Base-by-base conservation (phyloP, 2,797 vertebrate genomes). In the Galago senegalensis region DNA sequence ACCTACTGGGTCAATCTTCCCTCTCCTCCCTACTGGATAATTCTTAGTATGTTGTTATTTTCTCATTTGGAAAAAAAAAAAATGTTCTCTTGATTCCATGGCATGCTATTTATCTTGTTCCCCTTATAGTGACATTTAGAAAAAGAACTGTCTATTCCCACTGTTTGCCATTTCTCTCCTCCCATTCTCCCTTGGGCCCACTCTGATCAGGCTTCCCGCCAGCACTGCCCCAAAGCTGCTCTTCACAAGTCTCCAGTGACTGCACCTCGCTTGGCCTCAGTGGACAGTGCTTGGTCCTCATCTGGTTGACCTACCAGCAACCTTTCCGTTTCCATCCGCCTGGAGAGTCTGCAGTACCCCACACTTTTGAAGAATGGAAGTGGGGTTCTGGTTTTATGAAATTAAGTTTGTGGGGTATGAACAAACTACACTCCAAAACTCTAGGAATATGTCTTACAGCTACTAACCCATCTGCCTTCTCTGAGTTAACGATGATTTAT, bases 361-460 rank as follows among this genome's bases (percentile, higher is more conserved):
- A 16, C 18, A 17, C 76, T 91, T 87, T 91, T 63, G 27, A 87
- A 92, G 67, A 76, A 31, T 29, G 29, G 63, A 85, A 56, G 21
- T 23, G 58, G 67, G 49, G 29, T 63, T 69, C 84, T 65, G 69
- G 63, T 53, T 83, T 89, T 79, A 46, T 46, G 70, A 91, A 87
- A 75, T 91, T 69, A 86, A 89, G 80, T 67, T 53, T 84, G n/a
- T 87, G 61, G 61, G 37, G 23, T 46, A 63, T 29, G 49, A 95
- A 49, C 46, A 93, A 85, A 34, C 61, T 53, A 16, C 16, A 53
- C 49, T 53, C 61, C 11, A 6, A 86, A 10, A 86, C n/a, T 79
- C 25, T 17, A 81, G 67, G 87, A n/a, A 49, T 20, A 53, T 67
- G 65, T 84, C 60, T 60, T 61, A 27, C 1, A 75, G 49, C 49